A percentile compares a stretch with the other conserved stretches of the same genome.
Evolutionary conservation across 2,888 invertebrate species (phyloP).

Genomic region (Adelphocoris suturalis): DNA sequence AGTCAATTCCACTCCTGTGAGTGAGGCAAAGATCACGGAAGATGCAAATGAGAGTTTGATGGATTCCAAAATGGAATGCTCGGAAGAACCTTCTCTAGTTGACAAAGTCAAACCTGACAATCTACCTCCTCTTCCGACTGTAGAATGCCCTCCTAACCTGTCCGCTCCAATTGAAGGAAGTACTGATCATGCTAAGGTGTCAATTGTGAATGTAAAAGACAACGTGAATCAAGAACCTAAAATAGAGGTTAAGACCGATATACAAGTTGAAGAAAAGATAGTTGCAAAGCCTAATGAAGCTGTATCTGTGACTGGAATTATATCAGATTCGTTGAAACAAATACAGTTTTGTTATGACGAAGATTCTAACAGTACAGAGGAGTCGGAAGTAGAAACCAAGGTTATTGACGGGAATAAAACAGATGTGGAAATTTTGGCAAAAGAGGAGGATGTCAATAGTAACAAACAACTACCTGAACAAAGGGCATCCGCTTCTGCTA

Average conservation of each 20-base stretch:
- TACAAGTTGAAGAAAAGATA: not conserved
- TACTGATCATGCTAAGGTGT: not conserved
- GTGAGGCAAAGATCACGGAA: not conserved
- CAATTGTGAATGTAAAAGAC: not conserved
- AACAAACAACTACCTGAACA: not conserved
- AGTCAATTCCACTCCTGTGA: not conserved
- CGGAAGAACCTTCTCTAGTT: not conserved
- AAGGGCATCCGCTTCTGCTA: not conserved
- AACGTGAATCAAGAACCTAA: not conserved
- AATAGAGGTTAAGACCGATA: not conserved
- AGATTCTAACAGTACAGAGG: conserved; percentile 56
- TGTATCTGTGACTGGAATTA: conserved; percentile 23
- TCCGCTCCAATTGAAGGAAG: not conserved
- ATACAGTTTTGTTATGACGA: conserved; percentile 69
- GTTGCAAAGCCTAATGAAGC: conserved; percentile 3
- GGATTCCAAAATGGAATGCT: not conserved
- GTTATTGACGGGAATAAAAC: not conserved
- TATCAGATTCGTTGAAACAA: conserved; percentile 65
- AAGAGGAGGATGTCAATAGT: not conserved
- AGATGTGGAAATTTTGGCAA: not conserved
- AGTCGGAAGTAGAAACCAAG: conserved; percentile 7
- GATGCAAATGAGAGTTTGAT: not conserved
- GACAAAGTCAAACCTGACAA: not conserved
- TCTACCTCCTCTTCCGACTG: not conserved
- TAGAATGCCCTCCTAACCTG: not conserved